Conservation (phyloP, 2,113 vertebrate species). For the Hippolais icterina region DNA sequence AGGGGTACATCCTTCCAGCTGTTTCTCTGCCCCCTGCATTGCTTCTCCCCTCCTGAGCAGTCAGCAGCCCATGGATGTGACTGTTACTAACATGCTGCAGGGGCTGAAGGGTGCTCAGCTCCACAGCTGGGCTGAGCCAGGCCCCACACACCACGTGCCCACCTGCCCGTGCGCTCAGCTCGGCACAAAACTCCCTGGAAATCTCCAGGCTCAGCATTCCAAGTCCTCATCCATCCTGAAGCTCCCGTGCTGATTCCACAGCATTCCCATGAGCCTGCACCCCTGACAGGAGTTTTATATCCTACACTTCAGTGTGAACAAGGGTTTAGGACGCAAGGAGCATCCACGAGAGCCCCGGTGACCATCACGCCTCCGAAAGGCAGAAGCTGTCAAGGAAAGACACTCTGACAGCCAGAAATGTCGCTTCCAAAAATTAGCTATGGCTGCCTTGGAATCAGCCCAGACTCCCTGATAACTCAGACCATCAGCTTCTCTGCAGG, state of each 20-base stretch:
- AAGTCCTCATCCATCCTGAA: neutral
- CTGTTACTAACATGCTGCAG: rapidly evolving
- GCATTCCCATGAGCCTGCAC: neutral
- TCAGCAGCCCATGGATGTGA: neutral
- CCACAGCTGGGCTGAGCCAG: neutral
- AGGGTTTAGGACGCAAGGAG: neutral
- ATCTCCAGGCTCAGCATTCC: neutral
- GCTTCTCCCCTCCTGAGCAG: neutral
- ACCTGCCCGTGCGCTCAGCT: rapidly evolving
- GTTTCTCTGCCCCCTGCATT: neutral
- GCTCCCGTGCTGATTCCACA: neutral
- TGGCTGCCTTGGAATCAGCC: neutral
- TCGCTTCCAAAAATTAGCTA: neutral
- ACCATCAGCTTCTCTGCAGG: neutral
- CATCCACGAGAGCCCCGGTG: neutral
- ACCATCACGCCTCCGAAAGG: neutral
- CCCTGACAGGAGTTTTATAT: neutral
- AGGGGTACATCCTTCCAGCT: neutral
- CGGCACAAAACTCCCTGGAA: rapidly evolving
- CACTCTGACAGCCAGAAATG: neutral
- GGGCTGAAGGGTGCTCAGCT: neutral
- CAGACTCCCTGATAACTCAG: neutral
- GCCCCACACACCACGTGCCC: rapidly evolving
- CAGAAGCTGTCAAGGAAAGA: neutral
- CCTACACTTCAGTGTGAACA: neutral